Evolutionary conservation across 2,797 vertebrate genomes (phyloP).

Genomic region (Kryptolebias ocellatus): DNA sequence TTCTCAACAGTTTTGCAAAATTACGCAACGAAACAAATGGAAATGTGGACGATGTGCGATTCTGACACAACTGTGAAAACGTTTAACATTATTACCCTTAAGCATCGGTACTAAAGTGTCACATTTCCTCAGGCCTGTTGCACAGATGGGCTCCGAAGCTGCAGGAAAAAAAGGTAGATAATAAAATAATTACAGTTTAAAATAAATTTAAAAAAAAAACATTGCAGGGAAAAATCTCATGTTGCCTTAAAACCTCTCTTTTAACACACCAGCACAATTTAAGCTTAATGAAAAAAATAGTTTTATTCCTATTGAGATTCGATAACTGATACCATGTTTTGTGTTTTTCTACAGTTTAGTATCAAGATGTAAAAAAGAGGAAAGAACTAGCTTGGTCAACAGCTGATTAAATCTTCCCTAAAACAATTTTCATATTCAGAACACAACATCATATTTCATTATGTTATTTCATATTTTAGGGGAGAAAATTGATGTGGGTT

Average conservation of each 20-base stretch:
- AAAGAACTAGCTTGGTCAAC: conserved; percentile 1
- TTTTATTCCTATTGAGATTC: conserved; percentile 9
- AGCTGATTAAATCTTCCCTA: background rate
- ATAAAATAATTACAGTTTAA: background rate
- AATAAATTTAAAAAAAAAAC: background rate
- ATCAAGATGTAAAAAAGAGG: background rate
- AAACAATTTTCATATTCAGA: background rate
- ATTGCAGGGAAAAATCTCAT: background rate
- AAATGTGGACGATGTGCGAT: conserved; percentile 6
- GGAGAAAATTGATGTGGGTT: background rate
- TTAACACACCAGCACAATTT: background rate
- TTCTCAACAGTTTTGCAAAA: conserved; percentile 7
- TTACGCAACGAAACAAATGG: background rate
- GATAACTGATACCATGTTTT: background rate
- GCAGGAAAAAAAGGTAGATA: background rate
- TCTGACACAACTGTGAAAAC: conserved; percentile 2
- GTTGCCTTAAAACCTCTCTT: conserved; percentile 1
- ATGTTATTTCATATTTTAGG: too few species aligned
- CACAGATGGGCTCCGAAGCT: conserved; percentile 3
- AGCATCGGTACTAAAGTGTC: background rate
- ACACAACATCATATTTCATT: background rate
- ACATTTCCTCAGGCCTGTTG: conserved; percentile 11
- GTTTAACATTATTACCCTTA: background rate
- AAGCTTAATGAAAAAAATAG: background rate
- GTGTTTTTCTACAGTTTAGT: background rate